These are phyloP conservation scores for Macroglossus sobrinus DNA, from an alignment of 2,113 vertebrate species.

Conservation along the genomic window DNA sequence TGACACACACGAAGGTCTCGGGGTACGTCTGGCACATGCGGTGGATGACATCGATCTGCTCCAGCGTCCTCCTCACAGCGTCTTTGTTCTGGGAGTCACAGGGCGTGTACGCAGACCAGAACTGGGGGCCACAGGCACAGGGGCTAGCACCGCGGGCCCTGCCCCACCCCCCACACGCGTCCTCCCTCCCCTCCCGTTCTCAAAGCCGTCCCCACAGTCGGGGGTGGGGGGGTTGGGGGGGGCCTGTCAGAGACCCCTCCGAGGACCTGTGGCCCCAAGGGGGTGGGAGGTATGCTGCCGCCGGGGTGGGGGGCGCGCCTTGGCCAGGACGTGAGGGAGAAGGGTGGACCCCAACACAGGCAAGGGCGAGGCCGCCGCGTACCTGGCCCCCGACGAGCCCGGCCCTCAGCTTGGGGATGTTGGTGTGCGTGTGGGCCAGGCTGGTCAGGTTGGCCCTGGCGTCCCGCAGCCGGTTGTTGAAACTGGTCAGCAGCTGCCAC, in stretches of 20 bases:
- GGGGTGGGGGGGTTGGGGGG: no score
- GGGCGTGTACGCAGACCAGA: constrained; percentile 93
- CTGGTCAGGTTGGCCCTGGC: constrained; percentile 81
- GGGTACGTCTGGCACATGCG: constrained; percentile 92
- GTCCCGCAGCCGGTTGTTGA: constrained; percentile 88
- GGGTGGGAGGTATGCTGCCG: fast-evolving
- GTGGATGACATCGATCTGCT: constrained; percentile 95
- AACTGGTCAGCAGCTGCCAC: constrained; percentile 87
- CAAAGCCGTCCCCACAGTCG: background rate
- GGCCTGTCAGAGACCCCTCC: background rate
- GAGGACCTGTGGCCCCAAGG: background rate
- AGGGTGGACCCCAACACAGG: fast-evolving
- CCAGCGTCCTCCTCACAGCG: constrained; percentile 90
- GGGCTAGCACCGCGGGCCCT: background rate
- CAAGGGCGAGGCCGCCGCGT: background rate
- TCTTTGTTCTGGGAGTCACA: constrained; percentile 93
- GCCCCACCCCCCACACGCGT: background rate
- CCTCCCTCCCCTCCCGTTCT: fast-evolving
- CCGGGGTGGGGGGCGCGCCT: no score
- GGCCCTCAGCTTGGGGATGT: constrained; percentile 89
- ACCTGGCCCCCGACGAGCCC: constrained; percentile 94
- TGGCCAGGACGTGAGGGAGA: background rate
- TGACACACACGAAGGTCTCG: constrained; percentile 84
- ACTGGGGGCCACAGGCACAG: constrained; percentile 76
- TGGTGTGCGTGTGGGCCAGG: constrained; percentile 90